Conservation (phyloP, 2,888 invertebrate genomes). For the Tachina grossa region DNA sequence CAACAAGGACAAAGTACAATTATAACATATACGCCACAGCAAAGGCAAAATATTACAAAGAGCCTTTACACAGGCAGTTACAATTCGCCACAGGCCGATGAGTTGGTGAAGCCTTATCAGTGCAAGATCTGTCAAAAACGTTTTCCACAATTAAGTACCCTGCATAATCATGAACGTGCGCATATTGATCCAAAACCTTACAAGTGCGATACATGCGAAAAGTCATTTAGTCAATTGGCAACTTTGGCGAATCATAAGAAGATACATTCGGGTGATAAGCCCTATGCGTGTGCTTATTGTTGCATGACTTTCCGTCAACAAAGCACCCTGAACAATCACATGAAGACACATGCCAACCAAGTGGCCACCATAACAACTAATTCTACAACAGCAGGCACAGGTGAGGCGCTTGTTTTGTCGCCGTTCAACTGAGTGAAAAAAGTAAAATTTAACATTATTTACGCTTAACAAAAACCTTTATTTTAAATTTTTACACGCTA, state of each 20-base stretch:
- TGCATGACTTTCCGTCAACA: conserved; percentile 81
- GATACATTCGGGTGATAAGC: conserved; percentile 80
- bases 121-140: conserved; percentile 80
- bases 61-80: conserved; percentile 80
- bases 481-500: conserved; percentile 81
- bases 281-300: conserved; percentile 80
- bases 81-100: conserved; percentile 80
- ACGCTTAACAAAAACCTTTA: conserved; percentile 81
- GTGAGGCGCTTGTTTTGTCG: conserved; percentile 79
- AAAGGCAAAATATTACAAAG: conserved; percentile 80
- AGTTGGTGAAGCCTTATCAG: conserved; percentile 80
- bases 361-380: conserved; percentile 70
- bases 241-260: conserved; percentile 80
- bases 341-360: conserved; percentile 78
- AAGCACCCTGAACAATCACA: conserved; percentile 80
- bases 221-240: conserved; percentile 80
- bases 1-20: conserved; percentile 77
- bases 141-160: conserved; percentile 79
- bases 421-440: conserved; percentile 77
- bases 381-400: conserved; percentile 70
- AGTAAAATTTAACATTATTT: conserved; percentile 77
- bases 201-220: conserved; percentile 80
- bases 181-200: conserved; percentile 81
- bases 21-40: conserved; percentile 75
- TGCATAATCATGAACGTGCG: conserved; percentile 80